phyloP scores from a whole-genome alignment of 2,797 vertebrate genomes.

The Enteromius fasciolatus region DNA sequence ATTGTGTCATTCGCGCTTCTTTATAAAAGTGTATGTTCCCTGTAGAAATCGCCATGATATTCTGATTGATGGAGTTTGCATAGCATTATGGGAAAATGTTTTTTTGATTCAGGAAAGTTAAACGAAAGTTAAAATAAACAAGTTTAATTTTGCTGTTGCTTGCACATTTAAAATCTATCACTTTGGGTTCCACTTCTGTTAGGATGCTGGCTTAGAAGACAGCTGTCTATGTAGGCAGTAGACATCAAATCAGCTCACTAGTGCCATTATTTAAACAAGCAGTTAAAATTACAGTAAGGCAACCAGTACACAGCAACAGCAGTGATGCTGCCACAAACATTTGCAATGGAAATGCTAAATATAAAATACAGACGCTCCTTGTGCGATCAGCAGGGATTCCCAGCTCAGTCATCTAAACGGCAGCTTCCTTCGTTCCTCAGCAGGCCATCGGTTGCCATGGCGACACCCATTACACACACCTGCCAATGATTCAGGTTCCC shows the following conservation, averaged over 20 bases:
- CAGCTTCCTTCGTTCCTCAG: slow-evolving; percentile 57
- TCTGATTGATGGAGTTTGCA: not conserved
- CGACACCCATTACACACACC: slow-evolving; percentile 76
- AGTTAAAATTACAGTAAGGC: not conserved
- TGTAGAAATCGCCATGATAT: no score
- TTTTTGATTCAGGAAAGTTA: not conserved
- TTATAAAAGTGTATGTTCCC: no score
- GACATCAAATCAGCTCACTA: not conserved
- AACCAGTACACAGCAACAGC: not conserved
- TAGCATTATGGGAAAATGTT: not conserved
- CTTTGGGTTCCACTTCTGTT: not conserved
- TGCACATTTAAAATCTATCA: not conserved
- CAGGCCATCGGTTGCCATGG: slow-evolving; percentile 71
- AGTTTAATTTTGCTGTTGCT: not conserved
- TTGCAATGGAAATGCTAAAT: slow-evolving; percentile 29
- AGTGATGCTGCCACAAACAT: slow-evolving; percentile 21
- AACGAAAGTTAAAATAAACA: not conserved
- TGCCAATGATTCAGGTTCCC: slow-evolving; percentile 68
- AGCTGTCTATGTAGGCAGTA: not conserved
- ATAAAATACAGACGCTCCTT: slow-evolving; percentile 44
- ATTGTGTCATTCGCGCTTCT: no score
- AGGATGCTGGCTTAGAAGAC: not conserved
- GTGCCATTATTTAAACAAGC: not conserved
- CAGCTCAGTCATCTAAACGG: slow-evolving; percentile 15
- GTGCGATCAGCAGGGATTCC: slow-evolving; percentile 56